These are phyloP conservation scores for Drosophila imparisetae DNA, from an alignment of 2,888 invertebrate species.

Conservation along the genomic window DNA sequence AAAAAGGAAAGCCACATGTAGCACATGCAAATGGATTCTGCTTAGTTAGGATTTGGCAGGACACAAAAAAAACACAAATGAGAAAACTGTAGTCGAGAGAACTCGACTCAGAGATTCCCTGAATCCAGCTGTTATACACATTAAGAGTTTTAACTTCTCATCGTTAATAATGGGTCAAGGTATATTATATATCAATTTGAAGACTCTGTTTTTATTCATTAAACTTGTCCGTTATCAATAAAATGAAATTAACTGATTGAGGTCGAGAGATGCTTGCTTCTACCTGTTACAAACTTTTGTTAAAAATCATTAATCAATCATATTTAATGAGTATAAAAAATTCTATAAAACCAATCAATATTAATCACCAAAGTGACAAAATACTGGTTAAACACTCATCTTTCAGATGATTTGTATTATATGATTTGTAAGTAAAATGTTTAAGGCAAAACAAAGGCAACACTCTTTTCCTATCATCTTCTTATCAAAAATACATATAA, in stretches of 20 bases:
- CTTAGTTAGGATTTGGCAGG: slow-evolving; percentile 47
- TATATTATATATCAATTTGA: not conserved
- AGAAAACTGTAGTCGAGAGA: not conserved
- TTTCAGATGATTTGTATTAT: not conserved
- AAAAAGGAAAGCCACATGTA: slow-evolving; percentile 22
- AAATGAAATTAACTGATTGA: not conserved
- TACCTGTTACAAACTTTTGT: not conserved
- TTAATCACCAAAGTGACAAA: not conserved
- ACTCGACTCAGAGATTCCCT: not conserved
- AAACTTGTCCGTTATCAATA: not conserved
- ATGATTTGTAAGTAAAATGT: not conserved
- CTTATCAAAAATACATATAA: not conserved
- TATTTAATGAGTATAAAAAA: not conserved
- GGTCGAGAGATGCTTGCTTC: accelerated
- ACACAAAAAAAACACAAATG: not conserved
- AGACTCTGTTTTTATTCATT: not conserved
- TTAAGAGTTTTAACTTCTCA: not conserved
- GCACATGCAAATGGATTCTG: slow-evolving; percentile 73
- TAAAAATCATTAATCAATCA: not conserved
- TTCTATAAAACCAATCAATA: not conserved
- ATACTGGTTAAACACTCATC: not conserved
- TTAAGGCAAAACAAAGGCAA: not conserved
- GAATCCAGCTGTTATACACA: not conserved
- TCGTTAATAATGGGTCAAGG: not conserved
- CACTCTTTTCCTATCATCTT: not conserved